A percentile compares a stretch with the other conserved stretches of the same genome.
Conservation (phyloP, 1,140 invertebrate species). For the Drosophila asahinai region DNA sequence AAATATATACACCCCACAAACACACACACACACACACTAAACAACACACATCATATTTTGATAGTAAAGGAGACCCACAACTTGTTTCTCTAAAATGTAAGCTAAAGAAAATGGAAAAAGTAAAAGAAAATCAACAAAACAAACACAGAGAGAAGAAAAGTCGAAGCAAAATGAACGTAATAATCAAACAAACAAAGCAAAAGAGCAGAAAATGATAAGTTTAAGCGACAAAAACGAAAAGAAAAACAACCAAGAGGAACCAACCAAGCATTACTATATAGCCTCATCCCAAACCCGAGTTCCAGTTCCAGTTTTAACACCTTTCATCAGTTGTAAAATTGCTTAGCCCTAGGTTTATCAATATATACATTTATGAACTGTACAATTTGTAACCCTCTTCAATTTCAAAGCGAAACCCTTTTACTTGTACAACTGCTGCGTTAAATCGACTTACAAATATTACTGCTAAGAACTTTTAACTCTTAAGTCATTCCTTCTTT, state of each 20-base stretch:
- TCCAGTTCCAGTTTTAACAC: constrained; percentile 48
- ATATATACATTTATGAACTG: constrained; percentile 40
- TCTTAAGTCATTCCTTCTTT: constrained; percentile 81
- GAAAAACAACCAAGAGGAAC: constrained; percentile 24
- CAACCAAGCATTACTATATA: constrained; percentile 49
- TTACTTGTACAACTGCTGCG: constrained; percentile 32
- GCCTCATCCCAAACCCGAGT: constrained; percentile 44
- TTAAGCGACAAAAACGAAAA: constrained; percentile 57
- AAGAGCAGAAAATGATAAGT: constrained; percentile 52
- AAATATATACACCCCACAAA: constrained; percentile 54
- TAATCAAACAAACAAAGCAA: constrained; percentile 70
- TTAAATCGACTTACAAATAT: constrained; percentile 54
- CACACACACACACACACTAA: constrained; percentile 45
- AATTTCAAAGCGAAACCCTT: constrained; percentile 42
- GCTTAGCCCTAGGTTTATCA: constrained; percentile 61
- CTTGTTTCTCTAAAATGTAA: constrained; percentile 78
- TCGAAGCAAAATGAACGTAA: constrained; percentile 57
- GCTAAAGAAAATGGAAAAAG: constrained; percentile 42
- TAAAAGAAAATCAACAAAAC: constrained; percentile 39
- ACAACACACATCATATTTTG: constrained; percentile 80
- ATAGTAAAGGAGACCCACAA: constrained; percentile 64
- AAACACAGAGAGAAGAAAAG: constrained; percentile 22
- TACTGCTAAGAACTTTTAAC: constrained; percentile 78
- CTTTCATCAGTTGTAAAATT: constrained; percentile 65
- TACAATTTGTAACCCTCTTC: constrained; percentile 48